Evolutionary conservation across 35 echinoderm and acorn worm genomes (phyloP).

Genomic region (Lytechinus pictus): DNA sequence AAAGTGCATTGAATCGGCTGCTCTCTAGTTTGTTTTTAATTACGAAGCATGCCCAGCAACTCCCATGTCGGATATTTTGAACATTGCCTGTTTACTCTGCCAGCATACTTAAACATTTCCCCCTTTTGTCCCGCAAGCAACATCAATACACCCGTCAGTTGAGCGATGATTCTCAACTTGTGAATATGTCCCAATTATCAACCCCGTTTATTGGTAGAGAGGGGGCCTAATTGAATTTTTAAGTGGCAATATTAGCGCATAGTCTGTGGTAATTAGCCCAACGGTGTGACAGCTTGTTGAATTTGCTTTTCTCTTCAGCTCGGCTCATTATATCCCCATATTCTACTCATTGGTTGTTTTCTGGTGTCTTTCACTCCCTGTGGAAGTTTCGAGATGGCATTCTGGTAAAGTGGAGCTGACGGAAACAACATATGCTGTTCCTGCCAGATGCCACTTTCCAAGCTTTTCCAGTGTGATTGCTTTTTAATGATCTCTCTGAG

Average conservation of each 20-base stretch:
- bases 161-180: background rate
- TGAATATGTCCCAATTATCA: background rate
- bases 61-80: background rate
- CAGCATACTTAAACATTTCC: background rate
- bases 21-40: background rate
- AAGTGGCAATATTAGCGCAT: conserved; percentile 11
- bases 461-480: background rate
- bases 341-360: background rate
- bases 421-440: background rate
- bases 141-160: background rate
- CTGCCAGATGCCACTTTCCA: background rate
- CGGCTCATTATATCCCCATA: background rate
- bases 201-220: background rate
- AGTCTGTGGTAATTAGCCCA: background rate
- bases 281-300: background rate
- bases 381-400: background rate
- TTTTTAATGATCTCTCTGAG: background rate
- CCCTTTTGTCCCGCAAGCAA: background rate
- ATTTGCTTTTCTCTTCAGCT: background rate
- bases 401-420: background rate
- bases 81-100: background rate
- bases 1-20: background rate
- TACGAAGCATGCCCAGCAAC: background rate
- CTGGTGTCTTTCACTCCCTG: background rate
- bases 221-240: background rate